Evolutionary conservation across 1,140 invertebrate genomes (phyloP).

Genomic region (Delia radicum): DNA sequence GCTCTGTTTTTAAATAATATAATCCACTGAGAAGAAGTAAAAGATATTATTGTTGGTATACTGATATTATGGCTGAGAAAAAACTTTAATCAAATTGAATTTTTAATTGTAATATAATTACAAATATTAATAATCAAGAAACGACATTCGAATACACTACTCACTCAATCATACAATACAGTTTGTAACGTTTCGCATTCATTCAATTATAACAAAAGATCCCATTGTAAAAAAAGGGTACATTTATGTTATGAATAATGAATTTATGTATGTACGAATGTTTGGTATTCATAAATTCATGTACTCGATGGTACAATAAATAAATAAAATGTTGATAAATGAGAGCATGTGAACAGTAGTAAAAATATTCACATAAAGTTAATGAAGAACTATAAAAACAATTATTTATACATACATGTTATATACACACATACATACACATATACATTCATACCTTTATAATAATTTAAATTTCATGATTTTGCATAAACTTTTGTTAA

Average conservation of each 20-base stretch:
- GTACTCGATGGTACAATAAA: not conserved
- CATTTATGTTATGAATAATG: not conserved
- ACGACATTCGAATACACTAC: not conserved
- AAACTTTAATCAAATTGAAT: constrained; percentile 9
- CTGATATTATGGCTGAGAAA: not conserved
- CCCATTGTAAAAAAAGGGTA: not conserved
- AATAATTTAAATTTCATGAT: not conserved
- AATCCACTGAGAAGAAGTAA: not conserved
- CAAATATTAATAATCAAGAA: not conserved
- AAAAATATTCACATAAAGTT: not conserved
- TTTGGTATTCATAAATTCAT: not conserved
- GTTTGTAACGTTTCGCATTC: too few species aligned
- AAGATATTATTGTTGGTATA: not conserved
- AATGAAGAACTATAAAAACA: not conserved
- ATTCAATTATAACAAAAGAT: not conserved
- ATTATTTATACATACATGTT: too few species aligned
- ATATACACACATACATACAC: too few species aligned
- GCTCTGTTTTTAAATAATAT: not conserved
- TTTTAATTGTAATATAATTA: not conserved
- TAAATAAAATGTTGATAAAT: not conserved
- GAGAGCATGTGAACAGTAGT: not conserved
- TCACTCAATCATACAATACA: not conserved
- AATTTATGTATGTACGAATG: not conserved
- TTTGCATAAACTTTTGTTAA: not conserved
- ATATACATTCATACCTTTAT: not conserved